A percentile compares a stretch with the other conserved stretches of the same genome.
These are phyloP conservation scores for Cosmia trapezina DNA, from an alignment of 2,888 invertebrate species.

Conservation along the genomic window DNA sequence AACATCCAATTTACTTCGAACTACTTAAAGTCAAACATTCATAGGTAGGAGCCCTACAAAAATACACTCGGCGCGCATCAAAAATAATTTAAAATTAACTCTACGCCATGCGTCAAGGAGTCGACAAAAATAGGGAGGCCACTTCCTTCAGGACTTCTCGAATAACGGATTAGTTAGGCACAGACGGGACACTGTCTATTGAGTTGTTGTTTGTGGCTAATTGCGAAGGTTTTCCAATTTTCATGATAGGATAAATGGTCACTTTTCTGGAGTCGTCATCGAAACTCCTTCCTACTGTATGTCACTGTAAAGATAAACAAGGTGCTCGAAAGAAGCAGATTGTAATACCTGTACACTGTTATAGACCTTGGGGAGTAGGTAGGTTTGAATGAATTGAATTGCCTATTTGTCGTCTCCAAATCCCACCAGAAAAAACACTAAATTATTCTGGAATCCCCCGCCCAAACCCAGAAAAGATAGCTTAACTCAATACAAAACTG, in stretches of 20 bases:
- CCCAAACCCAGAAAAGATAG: background rate
- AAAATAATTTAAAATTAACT: conserved; percentile 86
- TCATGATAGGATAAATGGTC: background rate
- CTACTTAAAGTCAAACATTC: conserved; percentile 63
- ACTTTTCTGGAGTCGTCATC: background rate
- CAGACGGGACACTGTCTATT: conserved; percentile 49
- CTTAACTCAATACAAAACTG: background rate
- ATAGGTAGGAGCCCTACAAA: conserved; percentile 61
- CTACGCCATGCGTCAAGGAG: conserved; percentile 75
- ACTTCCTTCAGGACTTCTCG: conserved; percentile 70
- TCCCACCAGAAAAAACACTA: background rate
- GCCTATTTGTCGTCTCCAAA: conserved; percentile 7
- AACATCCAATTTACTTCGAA: conserved; percentile 60
- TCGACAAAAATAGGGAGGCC: conserved; percentile 64
- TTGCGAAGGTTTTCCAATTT: conserved; percentile 13
- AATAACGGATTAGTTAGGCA: conserved; percentile 53
- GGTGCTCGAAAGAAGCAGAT: background rate
- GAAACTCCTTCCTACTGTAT: background rate
- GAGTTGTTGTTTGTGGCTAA: conserved; percentile 7
- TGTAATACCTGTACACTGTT: background rate
- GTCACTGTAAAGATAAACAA: background rate
- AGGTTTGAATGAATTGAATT: background rate
- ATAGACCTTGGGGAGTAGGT: background rate
- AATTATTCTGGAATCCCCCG: background rate
- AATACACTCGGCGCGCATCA: conserved; percentile 78